Evolutionary conservation across 1,140 invertebrate species (phyloP).

Genomic region (Trichogramma pretiosum): DNA sequence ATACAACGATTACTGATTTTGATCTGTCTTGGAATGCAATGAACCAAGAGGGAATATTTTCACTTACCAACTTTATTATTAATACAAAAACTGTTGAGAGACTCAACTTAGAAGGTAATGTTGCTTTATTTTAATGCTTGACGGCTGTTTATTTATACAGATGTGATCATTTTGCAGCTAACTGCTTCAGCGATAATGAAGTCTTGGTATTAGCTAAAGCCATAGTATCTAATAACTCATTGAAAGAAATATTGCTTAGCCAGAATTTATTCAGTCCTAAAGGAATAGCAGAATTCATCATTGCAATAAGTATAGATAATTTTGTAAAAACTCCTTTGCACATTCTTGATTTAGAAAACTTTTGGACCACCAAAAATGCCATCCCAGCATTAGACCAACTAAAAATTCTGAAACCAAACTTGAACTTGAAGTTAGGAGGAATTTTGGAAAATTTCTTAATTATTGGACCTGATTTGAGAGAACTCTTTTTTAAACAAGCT

Average conservation of each 20-base stretch:
- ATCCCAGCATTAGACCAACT: slow-evolving; percentile 28
- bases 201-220: slow-evolving; percentile 23
- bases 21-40: slow-evolving; percentile 42
- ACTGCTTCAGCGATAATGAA: slow-evolving; percentile 28
- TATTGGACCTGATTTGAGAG: slow-evolving; percentile 35
- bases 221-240: slow-evolving; percentile 26
- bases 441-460: slow-evolving; percentile 41
- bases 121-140: too few species aligned
- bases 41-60: slow-evolving; percentile 18
- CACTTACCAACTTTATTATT: slow-evolving; percentile 23
- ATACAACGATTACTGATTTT: slow-evolving; percentile 25
- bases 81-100: slow-evolving; percentile 19
- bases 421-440: slow-evolving; percentile 37
- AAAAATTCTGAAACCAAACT: slow-evolving; percentile 24
- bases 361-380: slow-evolving; percentile 36
- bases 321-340: slow-evolving; percentile 23
- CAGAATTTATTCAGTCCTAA: slow-evolving; percentile 31
- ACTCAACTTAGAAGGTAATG: slow-evolving; percentile 30
- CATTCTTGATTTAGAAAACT: slow-evolving; percentile 38
- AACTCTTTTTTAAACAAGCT: slow-evolving; percentile 40
- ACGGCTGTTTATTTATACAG: too few species aligned
- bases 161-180: slow-evolving; percentile 30
- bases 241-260: slow-evolving; percentile 28
- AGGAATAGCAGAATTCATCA: slow-evolving; percentile 27
- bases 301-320: slow-evolving; percentile 16